phyloP scores from a whole-genome alignment of 2,797 vertebrate species.

The Rhinichthys osculus region DNA sequence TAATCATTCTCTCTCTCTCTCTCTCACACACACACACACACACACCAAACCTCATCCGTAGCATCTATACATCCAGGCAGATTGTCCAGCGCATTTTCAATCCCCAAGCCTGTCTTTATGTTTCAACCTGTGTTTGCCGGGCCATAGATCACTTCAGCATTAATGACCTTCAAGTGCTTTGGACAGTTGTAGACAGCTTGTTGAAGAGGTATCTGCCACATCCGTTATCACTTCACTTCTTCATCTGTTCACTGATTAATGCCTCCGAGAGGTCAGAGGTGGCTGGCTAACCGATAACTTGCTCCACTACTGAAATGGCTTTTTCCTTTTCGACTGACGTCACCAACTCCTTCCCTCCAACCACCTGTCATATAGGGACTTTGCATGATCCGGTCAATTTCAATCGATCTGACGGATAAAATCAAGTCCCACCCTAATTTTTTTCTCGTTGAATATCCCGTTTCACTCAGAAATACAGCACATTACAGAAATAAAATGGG shows the following conservation, averaged over 20 bases:
- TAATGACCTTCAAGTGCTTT: conserved; percentile 78
- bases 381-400: neutral
- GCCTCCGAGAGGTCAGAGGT: conserved; percentile 73
- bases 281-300: conserved; percentile 56
- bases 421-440: neutral
- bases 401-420: neutral
- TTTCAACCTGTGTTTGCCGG: conserved; percentile 82
- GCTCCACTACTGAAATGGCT: neutral
- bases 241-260: conserved; percentile 81
- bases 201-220: conserved; percentile 78
- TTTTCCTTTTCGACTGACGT: neutral
- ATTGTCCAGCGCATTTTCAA: conserved; percentile 75
- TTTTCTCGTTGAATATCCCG: neutral
- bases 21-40: conserved; percentile 23
- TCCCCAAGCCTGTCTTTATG: conserved; percentile 80
- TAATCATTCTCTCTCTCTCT: conserved; percentile 2
- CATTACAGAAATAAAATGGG: neutral
- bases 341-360: neutral
- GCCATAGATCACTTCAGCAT: conserved; percentile 70
- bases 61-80: conserved; percentile 69
- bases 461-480: neutral
- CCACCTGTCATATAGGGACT: neutral
- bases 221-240: conserved; percentile 73
- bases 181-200: conserved; percentile 80
- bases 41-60: conserved; percentile 58